Percentiles rank a stretch among this genome's conserved stretches.
Evolutionary conservation across 2,888 invertebrate genomes (phyloP).

Genomic region (Spodoptera exigua): DNA sequence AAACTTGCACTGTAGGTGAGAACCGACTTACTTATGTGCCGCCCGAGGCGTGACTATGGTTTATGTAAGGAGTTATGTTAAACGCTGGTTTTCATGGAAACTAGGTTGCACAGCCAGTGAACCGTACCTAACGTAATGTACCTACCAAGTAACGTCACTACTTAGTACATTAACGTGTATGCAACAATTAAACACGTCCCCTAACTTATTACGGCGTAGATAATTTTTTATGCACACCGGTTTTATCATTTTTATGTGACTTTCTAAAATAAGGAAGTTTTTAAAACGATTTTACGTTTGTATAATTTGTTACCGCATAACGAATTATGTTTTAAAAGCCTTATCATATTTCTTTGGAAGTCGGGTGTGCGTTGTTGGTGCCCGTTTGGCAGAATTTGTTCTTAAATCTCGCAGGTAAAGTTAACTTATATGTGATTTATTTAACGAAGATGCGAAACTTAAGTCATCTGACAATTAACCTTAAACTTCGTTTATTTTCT

Average conservation of each 20-base stretch:
- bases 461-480: too few relatives aligned
- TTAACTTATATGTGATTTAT: too few relatives aligned
- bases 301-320: too few relatives aligned
- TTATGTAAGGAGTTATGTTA: conserved; percentile 57
- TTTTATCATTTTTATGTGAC: conserved; percentile 23
- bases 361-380: too few relatives aligned
- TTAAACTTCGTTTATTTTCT: too few relatives aligned
- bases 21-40: conserved; percentile 41
- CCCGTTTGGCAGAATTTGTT: too few relatives aligned
- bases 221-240: conserved; percentile 24
- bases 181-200: conserved; percentile 27
- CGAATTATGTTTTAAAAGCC: too few relatives aligned
- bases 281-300: not conserved
- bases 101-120: conserved; percentile 54
- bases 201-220: conserved; percentile 35
- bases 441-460: too few relatives aligned
- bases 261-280: conserved; percentile 8
- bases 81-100: conserved; percentile 46
- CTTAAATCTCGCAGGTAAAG: too few relatives aligned
- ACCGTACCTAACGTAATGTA: conserved; percentile 40
- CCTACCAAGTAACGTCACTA: conserved; percentile 32
- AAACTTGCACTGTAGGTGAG: conserved; percentile 42
- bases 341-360: too few relatives aligned
- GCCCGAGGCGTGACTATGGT: conserved; percentile 46
- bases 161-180: conserved; percentile 45